Evolutionary conservation across 1,140 invertebrate genomes (phyloP).

Genomic region (Papilio glaucus): DNA sequence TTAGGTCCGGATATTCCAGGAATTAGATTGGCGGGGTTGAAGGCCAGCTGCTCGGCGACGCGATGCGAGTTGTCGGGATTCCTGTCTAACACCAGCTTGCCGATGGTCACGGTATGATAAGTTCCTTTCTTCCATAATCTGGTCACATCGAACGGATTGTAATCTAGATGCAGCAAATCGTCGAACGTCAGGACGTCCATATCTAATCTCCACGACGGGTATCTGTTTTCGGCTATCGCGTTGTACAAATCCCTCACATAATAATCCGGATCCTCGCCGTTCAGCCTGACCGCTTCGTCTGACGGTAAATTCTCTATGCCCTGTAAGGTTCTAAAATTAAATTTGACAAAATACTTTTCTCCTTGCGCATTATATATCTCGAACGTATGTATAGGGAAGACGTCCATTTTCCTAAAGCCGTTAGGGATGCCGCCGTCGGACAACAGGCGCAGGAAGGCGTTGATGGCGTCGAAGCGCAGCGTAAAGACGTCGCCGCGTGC

Average conservation of each 20-base stretch:
- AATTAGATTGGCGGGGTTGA: slow-evolving; percentile 92
- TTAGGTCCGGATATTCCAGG: slow-evolving; percentile 93
- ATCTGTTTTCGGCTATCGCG: slow-evolving; percentile 84
- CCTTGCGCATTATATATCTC: slow-evolving; percentile 86
- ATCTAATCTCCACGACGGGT: slow-evolving; percentile 83
- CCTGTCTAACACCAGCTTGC: slow-evolving; percentile 87
- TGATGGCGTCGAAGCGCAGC: slow-evolving; percentile 90
- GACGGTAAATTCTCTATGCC: slow-evolving; percentile 86
- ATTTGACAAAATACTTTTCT: slow-evolving; percentile 86
- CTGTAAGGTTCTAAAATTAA: slow-evolving; percentile 87
- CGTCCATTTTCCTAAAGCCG: slow-evolving; percentile 88
- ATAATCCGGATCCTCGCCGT: slow-evolving; percentile 88
- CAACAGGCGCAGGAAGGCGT: slow-evolving; percentile 92
- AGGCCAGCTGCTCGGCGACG: slow-evolving; percentile 94
- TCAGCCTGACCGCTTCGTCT: slow-evolving; percentile 83
- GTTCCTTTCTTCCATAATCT: slow-evolving; percentile 92
- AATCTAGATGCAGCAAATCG: slow-evolving; percentile 75
- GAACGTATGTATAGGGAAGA: slow-evolving; percentile 86
- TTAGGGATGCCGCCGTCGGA: slow-evolving; percentile 94
- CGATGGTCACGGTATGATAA: slow-evolving; percentile 92
- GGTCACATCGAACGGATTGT: slow-evolving; percentile 86
- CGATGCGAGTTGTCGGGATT: slow-evolving; percentile 93
- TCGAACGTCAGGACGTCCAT: slow-evolving; percentile 81
- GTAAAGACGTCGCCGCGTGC: slow-evolving; percentile 95
- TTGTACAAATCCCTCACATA: slow-evolving; percentile 88